These are phyloP conservation scores for Synergus laeviventris DNA, from an alignment of 2,888 invertebrate species.

Conservation along the genomic window DNA sequence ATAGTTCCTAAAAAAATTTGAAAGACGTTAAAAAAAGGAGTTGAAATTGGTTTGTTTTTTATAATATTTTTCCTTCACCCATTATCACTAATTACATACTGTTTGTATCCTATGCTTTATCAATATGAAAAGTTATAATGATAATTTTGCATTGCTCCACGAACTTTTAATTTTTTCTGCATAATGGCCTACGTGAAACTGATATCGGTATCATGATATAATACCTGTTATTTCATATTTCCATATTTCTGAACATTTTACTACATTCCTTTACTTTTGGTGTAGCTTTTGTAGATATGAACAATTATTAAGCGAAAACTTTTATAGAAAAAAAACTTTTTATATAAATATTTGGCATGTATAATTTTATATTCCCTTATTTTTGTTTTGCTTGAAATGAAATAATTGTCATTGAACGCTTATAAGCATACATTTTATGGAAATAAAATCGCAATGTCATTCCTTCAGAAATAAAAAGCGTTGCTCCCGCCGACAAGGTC, in stretches of 20 bases:
- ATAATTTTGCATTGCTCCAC: neutral
- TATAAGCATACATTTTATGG: neutral
- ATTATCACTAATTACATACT: neutral
- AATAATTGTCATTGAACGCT: neutral
- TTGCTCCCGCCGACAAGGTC: slow-evolving; percentile 29
- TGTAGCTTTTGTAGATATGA: neutral
- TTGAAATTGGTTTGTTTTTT: neutral
- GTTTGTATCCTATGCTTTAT: neutral
- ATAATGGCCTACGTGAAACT: neutral
- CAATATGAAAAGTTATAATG: neutral
- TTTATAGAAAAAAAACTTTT: neutral
- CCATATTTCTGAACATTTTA: neutral
- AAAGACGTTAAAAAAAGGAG: too few species aligned
- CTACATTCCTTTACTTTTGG: neutral
- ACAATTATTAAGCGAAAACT: neutral
- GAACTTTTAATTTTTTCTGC: neutral
- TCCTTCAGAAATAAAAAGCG: slow-evolving; percentile 3
- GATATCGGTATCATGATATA: neutral
- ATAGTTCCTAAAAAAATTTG: neutral
- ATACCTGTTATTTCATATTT: slow-evolving; percentile 4
- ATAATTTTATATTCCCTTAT: too few species aligned
- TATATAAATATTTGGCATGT: neutral
- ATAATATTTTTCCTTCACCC: neutral
- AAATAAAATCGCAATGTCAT: slow-evolving; percentile 17
- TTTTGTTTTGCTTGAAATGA: too few species aligned